Base-by-base conservation (phyloP, 64 coral and sea anemone species). In the Porites lutea region DNA sequence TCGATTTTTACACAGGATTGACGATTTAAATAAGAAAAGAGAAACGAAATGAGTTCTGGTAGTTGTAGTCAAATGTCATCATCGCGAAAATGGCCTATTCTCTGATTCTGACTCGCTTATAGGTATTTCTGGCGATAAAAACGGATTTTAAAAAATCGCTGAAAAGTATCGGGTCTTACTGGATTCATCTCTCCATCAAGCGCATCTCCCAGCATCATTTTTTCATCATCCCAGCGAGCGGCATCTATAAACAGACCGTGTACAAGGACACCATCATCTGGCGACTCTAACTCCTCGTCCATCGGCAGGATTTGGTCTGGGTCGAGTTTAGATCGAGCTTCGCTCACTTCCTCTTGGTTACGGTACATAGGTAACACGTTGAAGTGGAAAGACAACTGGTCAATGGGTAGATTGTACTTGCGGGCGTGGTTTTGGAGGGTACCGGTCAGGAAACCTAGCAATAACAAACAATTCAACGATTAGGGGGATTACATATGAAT, bases 341-440 rank as follows among this genome's bases (percentile, higher is more conserved):
- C 97, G 21, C 91, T 92, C 22, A 99, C 88, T 43, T 96, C 97
- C 72, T 99, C 97, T 52, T 99, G 97, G 12, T 96, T 96, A 49
- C 97, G 94, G 54, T 99, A 99, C 49, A 91, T 81, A 3, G 94
- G 72, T 63, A 91, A 78, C 0, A 99, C 88, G 61, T 91, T 99
- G 70, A 80, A 99, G 83, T 82, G 92, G 78, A 99, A 99, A 9
- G 97, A 96, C 58, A 99, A 89, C 79, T 99, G 94, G 65, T 99
- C 97, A 44, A 99, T 99, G 13, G 97, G 97, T 21, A 91, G 92
- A 68, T 99, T 99, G 88, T 99, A 99, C 78, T 99, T 99, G 12
- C 97, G 94, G 63, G 97, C 97, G 85, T 99, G 97, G 73, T 99
- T 99, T 74, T 99, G 97, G n/a, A 99, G 86, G 1, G 97, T 91